Base-by-base conservation (phyloP, 2,888 invertebrate genomes). In the Macrosiphum euphorbiae region DNA sequence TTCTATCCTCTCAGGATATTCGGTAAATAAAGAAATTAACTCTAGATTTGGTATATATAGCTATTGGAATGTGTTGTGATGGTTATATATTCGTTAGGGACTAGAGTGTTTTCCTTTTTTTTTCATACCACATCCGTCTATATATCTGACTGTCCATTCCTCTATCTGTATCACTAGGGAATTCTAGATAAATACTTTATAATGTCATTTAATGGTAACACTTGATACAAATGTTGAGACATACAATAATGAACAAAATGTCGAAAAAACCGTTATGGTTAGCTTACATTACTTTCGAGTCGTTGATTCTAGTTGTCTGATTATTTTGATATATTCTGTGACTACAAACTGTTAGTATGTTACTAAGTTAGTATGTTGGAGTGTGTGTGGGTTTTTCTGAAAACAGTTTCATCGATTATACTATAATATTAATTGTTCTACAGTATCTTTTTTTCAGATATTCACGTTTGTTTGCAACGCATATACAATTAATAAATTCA, bases 151-250 rank as follows among this genome's bases (percentile, higher is more conserved):
- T n/a, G 5, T n/a, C 5, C 67, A 67, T 87, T 16, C 7, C 20
- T 87, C 5, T 50, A 8, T 50, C 1, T 67, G 67, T n/a, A 67
- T 87, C n/a, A n/a, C n/a, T 28, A n/a, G 3, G 44, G 86, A 28
- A 50, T 50, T 87, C 4, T 87, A 87, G 50, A n/a, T 87, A 50
- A 87, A 50, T 87, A 87, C n/a, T 87, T 26, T 28, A n/a, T n/a
- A 4, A 16, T 87, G n/a, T 41, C 10, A 41, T 84, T 50, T 50
- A 13, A n/a, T 47, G 11, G 3, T 86, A 1, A 47, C 7, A 86
- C 8, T 87, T 87, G n/a, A n/a, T 16, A 50, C 16, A 50, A 47
- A 28, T 50, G n/a, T n/a, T 3, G 87, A 50, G n/a, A 16, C 28
- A n/a, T n/a, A 16, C 28, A 50, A 87, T 47, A 50, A 87, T 47